Base-by-base conservation (phyloP, 2,113 vertebrate species). In the Gasterosteus aculeatus region DNA sequence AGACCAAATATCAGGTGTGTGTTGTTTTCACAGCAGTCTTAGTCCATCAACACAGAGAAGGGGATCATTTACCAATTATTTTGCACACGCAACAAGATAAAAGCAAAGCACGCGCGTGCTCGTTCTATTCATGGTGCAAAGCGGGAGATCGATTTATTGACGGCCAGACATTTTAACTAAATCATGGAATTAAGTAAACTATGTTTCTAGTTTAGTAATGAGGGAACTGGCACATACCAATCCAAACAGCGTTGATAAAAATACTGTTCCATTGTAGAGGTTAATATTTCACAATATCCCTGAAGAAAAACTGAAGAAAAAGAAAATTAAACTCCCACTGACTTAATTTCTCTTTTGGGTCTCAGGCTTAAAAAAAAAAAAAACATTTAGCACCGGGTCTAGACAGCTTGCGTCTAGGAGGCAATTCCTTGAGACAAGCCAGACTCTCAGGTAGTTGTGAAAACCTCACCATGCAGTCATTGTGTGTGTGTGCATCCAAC, bases 391-490 rank as follows among this genome's bases (percentile, higher is more conserved):
- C 58, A 41, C 46, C 16, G 12, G 22, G 65, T 82, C 70, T 62
- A 76, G 59, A 83, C 80, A 77, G 61, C 59, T 69, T 77, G n/a
- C 73, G 62, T 70, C 31, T 15, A 69, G 38, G 60, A 72, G 79
- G 69, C 66, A 57, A 38, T 64, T 82, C 71, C 60, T 82, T 33
- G 61, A 79, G 76, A 77, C 78, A 19, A 62, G 42, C 41, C 76
- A 42, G 81, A 82, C 81, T 88, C 77, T 75, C 76, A 74, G 74
- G 44, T 72, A 74, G 78, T 47, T 82, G 87, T 77, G 76, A 87
- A 84, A 85, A 85, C 67, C 70, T 53, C 63, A 82, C 67, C n/a
- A 16, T 57, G 68, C 67, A 69, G 84, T 47, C 69, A 77, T 16
- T 47, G 46, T 49, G 80, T 57, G 42, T 57, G 42, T 60, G 38